phyloP scores from a whole-genome alignment of 2,113 vertebrate species.

The Podocnemis expansa region DNA sequence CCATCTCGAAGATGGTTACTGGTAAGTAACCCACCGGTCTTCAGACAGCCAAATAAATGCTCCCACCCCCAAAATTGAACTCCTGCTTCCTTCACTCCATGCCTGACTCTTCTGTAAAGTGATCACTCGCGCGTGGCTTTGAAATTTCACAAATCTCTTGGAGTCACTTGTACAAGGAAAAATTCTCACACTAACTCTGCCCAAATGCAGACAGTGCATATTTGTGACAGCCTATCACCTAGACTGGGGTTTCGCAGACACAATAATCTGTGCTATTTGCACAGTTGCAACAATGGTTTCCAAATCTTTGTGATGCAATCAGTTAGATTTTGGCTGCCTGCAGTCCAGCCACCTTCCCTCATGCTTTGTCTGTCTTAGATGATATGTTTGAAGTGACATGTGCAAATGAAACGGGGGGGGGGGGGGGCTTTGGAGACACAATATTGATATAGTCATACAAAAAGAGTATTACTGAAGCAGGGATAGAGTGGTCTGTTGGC shows the following conservation, averaged over 20 bases:
- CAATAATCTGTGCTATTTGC: neutral
- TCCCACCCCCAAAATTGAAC: neutral
- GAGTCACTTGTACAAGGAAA: neutral
- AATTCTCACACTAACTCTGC: neutral
- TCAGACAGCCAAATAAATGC: neutral
- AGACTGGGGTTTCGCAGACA: neutral
- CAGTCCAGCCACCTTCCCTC: neutral
- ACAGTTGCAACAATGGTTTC: neutral
- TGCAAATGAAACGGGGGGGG: neutral
- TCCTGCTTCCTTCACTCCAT: neutral
- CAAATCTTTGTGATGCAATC: fast-evolving
- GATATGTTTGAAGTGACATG: neutral
- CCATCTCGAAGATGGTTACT: too few relatives aligned
- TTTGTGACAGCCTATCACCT: neutral
- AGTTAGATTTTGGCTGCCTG: neutral
- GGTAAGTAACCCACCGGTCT: too few relatives aligned
- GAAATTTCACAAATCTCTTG: neutral
- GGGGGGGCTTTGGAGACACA: neutral
- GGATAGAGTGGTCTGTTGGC: neutral
- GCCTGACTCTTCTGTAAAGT: neutral
- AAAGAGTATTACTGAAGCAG: neutral
- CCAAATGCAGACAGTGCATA: neutral
- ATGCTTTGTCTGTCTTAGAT: neutral
- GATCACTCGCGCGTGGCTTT: fast-evolving
- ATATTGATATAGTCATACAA: neutral